A percentile compares a stretch with the other conserved stretches of the same genome.
Evolutionary conservation across 2,113 vertebrate genomes (phyloP).

Genomic region (Pteropus alecto): DNA sequence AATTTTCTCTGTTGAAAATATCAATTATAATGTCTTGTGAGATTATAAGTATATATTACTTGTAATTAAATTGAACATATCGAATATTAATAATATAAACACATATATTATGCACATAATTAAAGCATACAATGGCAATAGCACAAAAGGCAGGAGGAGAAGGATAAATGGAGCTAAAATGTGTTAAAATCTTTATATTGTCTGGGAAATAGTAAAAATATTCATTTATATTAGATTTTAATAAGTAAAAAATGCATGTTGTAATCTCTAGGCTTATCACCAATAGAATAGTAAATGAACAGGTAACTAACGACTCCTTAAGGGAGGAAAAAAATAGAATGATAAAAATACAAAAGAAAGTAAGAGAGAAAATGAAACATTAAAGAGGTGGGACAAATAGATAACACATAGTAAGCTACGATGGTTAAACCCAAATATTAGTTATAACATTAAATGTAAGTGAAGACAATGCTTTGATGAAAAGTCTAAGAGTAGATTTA

Average conservation of each 20-base stretch:
- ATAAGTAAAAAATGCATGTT: background rate
- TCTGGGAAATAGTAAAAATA: background rate
- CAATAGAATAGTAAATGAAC: background rate
- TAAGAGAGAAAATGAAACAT: background rate
- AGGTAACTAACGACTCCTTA: background rate
- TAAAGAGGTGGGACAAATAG: background rate
- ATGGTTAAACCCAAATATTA: background rate
- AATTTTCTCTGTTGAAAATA: background rate
- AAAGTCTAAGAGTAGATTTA: background rate
- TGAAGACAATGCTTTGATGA: background rate
- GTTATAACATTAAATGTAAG: background rate
- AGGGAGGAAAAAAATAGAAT: background rate
- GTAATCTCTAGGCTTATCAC: background rate
- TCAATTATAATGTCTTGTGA: background rate
- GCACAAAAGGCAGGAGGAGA: background rate
- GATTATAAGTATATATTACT: background rate
- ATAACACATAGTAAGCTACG: background rate
- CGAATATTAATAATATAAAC: background rate
- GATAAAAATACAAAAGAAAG: background rate
- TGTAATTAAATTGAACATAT: background rate
- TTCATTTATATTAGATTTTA: background rate
- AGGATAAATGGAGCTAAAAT: background rate
- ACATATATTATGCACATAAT: background rate
- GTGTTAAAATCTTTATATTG: background rate
- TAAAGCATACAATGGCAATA: background rate